Base-by-base conservation (phyloP, 1,140 invertebrate genomes). In the Elymnias hypermnestra region DNA sequence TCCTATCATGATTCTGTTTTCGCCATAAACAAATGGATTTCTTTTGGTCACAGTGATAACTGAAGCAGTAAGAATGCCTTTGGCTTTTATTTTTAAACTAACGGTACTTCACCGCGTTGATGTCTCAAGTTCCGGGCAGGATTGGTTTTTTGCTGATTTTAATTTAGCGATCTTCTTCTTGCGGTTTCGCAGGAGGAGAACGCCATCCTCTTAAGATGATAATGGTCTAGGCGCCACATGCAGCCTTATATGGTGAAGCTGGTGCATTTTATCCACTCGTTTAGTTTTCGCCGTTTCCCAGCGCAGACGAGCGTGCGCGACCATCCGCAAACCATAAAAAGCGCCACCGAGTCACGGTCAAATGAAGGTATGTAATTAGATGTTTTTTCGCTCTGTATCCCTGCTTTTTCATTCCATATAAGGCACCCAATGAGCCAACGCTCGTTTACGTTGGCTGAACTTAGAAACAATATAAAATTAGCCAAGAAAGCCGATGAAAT, bases 311-410 rank as follows among this genome's bases (percentile, higher is more conserved):
- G 29, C 29, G 29, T 8, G 6, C 2, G 31, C 36, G 19, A 21
- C 26, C 59, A 53, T 51, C 57, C 69, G 76, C 57, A 66, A 75
- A 72, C 33, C 19, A 53, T 57, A 63, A 83, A 79, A 79, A 83
- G 64, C 26, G 26, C 26, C 26, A 53, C 37, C 50, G 33, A 57
- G 75, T 60, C 74, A 83, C 76, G 79, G 63, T 83, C 72, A 83
- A 83, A 83, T 82, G 79, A 82, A 83, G 76, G 78, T 70, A 52
- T 73, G 77, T 73, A 79, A 83, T 83, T 83, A 75, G 53, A 57
- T 45, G 40, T 56, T 76, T 74, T 81, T 79, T 74, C 41, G 50
- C 33, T 60, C 45, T 45, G 25, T 46, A 72, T 69, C 57, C 61
- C 35, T 39, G 53, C 63, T 77, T 69, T 75, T 81, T 74, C 36